phyloP scores from a whole-genome alignment of 2,888 invertebrate species.

The Drosophila aldrichi region DNA sequence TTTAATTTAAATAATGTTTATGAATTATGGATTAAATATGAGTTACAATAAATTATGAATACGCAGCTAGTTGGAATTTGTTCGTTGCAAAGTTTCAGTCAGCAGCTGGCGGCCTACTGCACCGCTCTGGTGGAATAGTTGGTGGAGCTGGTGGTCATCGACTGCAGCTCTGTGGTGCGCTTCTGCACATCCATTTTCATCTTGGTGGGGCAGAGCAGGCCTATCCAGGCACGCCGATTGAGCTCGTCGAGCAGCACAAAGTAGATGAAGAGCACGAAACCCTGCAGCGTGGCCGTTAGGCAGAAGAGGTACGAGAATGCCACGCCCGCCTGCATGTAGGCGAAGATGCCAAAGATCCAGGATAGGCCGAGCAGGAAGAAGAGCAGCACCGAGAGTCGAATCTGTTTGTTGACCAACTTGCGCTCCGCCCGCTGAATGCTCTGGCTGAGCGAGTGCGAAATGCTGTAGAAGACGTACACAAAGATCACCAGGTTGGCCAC shows the following conservation, averaged over 20 bases:
- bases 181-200: constrained; percentile 40
- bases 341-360: constrained; percentile 88
- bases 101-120: neutral
- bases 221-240: constrained; percentile 78
- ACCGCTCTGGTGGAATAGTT: constrained; percentile 18
- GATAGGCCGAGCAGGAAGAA: constrained; percentile 88
- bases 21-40: neutral
- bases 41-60: constrained; percentile 34
- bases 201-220: constrained; percentile 44
- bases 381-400: constrained; percentile 87
- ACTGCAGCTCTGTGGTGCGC: constrained; percentile 48
- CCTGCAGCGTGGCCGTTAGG: constrained; percentile 88
- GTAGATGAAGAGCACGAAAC: constrained; percentile 88
- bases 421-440: constrained; percentile 79
- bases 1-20: neutral
- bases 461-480: constrained; percentile 85
- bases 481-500: constrained; percentile 87
- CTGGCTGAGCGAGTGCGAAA: constrained; percentile 84
- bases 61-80: constrained; percentile 34
- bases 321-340: constrained; percentile 85
- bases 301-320: constrained; percentile 88
- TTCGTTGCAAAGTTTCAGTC: constrained; percentile 30
- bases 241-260: constrained; percentile 87
- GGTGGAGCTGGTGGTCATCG: constrained; percentile 48
- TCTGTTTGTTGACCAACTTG: constrained; percentile 85